Base-by-base conservation (phyloP, 2,797 vertebrate genomes). In the Acanthis flammea region DNA sequence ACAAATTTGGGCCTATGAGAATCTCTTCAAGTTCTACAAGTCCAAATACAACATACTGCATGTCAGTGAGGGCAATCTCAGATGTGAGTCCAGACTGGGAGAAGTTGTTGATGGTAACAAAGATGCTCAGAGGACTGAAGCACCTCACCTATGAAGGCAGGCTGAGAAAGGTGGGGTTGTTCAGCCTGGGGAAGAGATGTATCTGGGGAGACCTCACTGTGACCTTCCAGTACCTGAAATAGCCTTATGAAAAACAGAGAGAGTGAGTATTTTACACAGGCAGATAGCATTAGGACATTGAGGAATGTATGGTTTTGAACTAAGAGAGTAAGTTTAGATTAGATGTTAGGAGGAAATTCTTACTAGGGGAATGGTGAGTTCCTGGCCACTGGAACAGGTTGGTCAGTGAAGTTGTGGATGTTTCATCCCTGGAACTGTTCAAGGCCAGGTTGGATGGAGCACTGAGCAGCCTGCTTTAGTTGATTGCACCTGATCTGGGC, bases 1-100 rank as follows among this genome's bases (percentile, higher is more conserved):
- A 37, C n/a, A 44, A 30, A 62, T 24, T 55, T 62, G n/a, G 31
- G 23, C 16, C 35, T 5, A 7, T 55, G 55, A 74, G 35, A 68
- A n/a, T 6, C 31, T 68, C 48, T 48, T 62, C 17, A 42, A 37
- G 19, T 81, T 88, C 35, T 45, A 4, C 9, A 31, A 65, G 53
- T 73, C 13, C 7, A 51, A 37, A 70, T 54, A 19, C 10, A 54
- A 15, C 0, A 0, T 62, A 35, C 11, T 58, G 44, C 19, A 24
- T 0, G 0, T 51, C 24, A 30, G 6, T 33, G 6, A 6, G n/a
- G 35, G 48, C 23, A 75, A 6, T 48, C 23, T 24, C 35, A 37
- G 31, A 12, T 61, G 4, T 4, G 35, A 68, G 27, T 81, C 19
- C 28, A 75, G 42, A n/a, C 35, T 75, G 27, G 35, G 22, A 75